A percentile compares a stretch with the other conserved stretches of the same genome.
phyloP scores from a whole-genome alignment of 2,888 invertebrate species.

The Steinernema carpocapsae region DNA sequence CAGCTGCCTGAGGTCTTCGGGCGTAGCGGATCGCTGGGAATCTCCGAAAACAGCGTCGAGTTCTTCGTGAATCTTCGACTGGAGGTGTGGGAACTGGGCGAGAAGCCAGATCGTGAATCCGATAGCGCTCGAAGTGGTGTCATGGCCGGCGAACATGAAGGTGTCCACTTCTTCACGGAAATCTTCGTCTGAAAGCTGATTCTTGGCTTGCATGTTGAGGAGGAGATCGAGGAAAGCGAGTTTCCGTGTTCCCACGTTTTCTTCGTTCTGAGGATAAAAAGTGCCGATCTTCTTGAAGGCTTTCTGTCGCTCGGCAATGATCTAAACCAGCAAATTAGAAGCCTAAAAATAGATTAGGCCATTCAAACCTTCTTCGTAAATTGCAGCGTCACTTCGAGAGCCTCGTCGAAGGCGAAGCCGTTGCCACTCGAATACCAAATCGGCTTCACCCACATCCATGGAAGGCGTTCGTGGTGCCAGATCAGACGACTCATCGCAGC shows the following conservation, averaged over 20 bases:
- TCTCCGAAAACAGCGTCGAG: slow-evolving; percentile 54
- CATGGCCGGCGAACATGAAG: slow-evolving; percentile 72
- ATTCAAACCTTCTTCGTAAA: not conserved
- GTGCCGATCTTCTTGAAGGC: not conserved
- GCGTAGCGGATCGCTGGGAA: not conserved
- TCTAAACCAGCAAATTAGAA: slow-evolving; percentile 27
- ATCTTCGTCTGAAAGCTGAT: slow-evolving; percentile 69
- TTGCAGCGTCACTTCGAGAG: slow-evolving; percentile 37
- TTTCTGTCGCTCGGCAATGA: slow-evolving; percentile 40
- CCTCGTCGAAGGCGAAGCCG: slow-evolving; percentile 41
- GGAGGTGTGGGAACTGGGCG: slow-evolving; percentile 69
- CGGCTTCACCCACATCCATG: slow-evolving; percentile 74
- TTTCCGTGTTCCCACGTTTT: slow-evolving; percentile 31
- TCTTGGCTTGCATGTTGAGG: slow-evolving; percentile 69
- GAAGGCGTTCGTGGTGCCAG: slow-evolving; percentile 61
- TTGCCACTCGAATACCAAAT: slow-evolving; percentile 75
- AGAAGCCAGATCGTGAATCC: slow-evolving; percentile 70
- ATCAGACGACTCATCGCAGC: slow-evolving; percentile 43
- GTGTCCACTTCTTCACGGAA: slow-evolving; percentile 73
- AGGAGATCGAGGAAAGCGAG: slow-evolving; percentile 72
- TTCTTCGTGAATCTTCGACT: slow-evolving; percentile 69
- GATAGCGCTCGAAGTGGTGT: slow-evolving; percentile 71
- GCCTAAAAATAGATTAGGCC: not conserved
- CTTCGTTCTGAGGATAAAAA: slow-evolving; percentile 35
- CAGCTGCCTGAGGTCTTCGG: not conserved